These are phyloP conservation scores for Macrotis lagotis DNA, from an alignment of 2,113 vertebrate genomes.

Conservation along the genomic window DNA sequence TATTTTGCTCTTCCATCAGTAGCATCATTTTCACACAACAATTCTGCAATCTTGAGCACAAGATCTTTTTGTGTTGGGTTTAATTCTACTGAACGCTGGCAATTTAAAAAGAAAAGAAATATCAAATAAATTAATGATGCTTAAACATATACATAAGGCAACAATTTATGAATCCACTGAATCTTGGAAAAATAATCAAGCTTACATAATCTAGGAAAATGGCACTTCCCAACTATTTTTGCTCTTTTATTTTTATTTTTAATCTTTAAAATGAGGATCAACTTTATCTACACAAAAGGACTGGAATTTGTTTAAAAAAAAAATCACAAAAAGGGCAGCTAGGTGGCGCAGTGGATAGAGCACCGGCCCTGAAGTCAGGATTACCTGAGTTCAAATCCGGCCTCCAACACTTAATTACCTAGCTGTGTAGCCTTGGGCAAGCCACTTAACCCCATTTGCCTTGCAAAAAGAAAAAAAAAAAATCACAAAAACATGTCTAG, in stretches of 20 bases:
- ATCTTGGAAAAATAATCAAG: slow-evolving; percentile 6
- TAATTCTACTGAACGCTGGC: slow-evolving; percentile 95
- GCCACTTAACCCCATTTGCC: too few species aligned
- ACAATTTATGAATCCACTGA: background rate
- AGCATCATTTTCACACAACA: slow-evolving; percentile 89
- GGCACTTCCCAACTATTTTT: slow-evolving; percentile 34
- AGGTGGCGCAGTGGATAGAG: too few species aligned
- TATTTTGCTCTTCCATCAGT: slow-evolving; percentile 94
- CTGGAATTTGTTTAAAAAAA: background rate
- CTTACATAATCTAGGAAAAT: background rate
- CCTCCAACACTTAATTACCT: too few species aligned
- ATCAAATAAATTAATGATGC: slow-evolving; percentile 19
- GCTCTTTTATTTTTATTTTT: background rate
- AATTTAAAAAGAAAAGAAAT: slow-evolving; percentile 32
- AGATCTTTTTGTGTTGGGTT: slow-evolving; percentile 96
- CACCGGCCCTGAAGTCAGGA: too few species aligned
- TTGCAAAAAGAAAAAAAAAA: too few species aligned
- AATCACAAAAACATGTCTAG: background rate
- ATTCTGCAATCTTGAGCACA: slow-evolving; percentile 96
- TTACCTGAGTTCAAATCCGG: too few species aligned
- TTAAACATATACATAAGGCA: background rate
- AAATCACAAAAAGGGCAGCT: background rate
- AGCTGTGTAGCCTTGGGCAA: too few species aligned
- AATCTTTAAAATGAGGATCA: background rate
- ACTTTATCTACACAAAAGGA: background rate